phyloP scores from a whole-genome alignment of 2,113 vertebrate species.

The Proterorhinus semilunaris region DNA sequence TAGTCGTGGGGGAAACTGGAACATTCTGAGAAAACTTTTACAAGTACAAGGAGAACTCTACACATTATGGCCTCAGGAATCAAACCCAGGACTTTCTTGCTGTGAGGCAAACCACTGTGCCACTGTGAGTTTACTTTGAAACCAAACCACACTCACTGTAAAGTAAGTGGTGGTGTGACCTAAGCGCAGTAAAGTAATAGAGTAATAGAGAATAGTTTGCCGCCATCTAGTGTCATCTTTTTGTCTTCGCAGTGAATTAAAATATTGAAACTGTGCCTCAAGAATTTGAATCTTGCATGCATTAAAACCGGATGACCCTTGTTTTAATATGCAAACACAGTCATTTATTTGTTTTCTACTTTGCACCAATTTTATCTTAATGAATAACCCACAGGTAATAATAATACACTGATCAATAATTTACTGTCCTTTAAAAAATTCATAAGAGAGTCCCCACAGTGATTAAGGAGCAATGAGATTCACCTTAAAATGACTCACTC shows the following conservation, averaged over 20 bases:
- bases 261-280: background rate
- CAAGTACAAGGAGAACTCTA: too few relatives aligned
- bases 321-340: too few relatives aligned
- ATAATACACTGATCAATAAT: slow-evolving; percentile 71
- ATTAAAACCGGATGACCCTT: too few relatives aligned
- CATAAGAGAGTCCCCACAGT: slow-evolving; percentile 52
- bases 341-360: background rate
- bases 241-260: slow-evolving; percentile 30
- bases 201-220: slow-evolving; percentile 32
- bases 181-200: background rate
- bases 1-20: too few relatives aligned
- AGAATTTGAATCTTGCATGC: background rate
- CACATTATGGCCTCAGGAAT: too few relatives aligned
- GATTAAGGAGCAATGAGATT: slow-evolving; percentile 54
- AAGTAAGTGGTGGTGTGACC: background rate
- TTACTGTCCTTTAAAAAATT: slow-evolving; percentile 63
- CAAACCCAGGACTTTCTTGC: too few relatives aligned
- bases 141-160: background rate
- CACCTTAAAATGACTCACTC: slow-evolving; percentile 49
- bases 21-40: too few relatives aligned
- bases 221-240: slow-evolving; percentile 54
- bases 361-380: slow-evolving; percentile 35
- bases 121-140: too few relatives aligned
- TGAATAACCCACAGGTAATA: slow-evolving; percentile 68
- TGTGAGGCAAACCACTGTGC: too few relatives aligned